A percentile compares a stretch with the other conserved stretches of the same genome.
Conservation (phyloP, 2,797 vertebrate genomes). For the Gorsachius magnificus region DNA sequence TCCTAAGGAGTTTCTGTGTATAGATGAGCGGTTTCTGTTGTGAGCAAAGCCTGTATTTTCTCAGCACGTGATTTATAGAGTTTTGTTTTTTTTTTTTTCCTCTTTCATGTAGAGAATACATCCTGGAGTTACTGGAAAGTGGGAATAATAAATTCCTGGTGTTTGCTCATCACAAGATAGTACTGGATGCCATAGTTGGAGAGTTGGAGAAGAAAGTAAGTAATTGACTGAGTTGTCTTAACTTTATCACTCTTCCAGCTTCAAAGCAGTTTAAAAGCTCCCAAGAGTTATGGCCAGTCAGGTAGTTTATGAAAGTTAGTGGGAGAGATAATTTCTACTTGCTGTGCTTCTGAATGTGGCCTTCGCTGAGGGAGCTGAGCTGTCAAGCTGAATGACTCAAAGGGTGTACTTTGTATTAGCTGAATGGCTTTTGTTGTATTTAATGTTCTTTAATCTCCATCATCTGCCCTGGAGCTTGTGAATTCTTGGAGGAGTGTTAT, state of each 20-base stretch:
- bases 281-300: not conserved
- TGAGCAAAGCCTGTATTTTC: not conserved
- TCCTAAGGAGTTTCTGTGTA: not conserved
- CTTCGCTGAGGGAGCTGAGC: not conserved
- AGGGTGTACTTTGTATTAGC: not conserved
- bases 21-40: not conserved
- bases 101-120: constrained; percentile 86
- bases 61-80: not conserved
- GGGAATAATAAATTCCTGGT: constrained; percentile 95
- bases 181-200: constrained; percentile 85
- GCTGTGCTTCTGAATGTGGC: not conserved
- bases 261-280: not conserved
- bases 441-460: not conserved
- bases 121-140: constrained; percentile 91
- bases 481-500: not conserved
- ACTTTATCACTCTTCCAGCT: not conserved
- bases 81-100: not conserved
- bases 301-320: not conserved
- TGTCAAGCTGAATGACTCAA: not conserved
- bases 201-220: constrained; percentile 89
- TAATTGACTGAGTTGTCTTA: not conserved
- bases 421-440: not conserved
- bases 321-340: constrained; percentile 4
- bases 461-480: not conserved
- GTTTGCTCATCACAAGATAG: constrained; percentile 93